Conservation (phyloP, 2,113 vertebrate genomes). For the Strix aluco region DNA sequence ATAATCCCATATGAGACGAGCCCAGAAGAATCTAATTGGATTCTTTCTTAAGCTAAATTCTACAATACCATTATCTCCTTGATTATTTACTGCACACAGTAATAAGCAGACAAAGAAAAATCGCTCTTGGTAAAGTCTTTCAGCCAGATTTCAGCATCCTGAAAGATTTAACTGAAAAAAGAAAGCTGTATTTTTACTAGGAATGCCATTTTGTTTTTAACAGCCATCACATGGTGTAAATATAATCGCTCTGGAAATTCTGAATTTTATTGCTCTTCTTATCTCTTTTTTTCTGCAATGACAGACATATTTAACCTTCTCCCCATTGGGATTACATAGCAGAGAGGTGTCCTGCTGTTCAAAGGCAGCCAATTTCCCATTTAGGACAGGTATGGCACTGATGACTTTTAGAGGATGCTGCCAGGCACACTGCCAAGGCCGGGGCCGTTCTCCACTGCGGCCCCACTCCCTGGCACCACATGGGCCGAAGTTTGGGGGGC, state of each 20-base stretch:
- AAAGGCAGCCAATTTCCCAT: not conserved
- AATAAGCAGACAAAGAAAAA: not conserved
- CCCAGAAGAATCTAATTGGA: not conserved
- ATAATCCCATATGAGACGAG: not conserved
- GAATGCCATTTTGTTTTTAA: not conserved
- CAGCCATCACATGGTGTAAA: not conserved
- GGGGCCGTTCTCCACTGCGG: rapidly evolving
- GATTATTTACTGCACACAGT: not conserved
- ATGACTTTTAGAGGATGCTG: not conserved
- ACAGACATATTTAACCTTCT: not conserved
- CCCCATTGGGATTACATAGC: rapidly evolving
- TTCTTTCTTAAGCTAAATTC: not conserved
- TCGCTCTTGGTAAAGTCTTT: not conserved
- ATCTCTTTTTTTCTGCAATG: no score
- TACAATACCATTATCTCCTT: not conserved
- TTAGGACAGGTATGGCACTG: no score
- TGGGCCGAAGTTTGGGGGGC: not conserved
- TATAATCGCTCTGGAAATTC: not conserved
- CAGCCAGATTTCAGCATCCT: not conserved
- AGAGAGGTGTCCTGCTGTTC: not conserved
- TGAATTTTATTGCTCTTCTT: not conserved
- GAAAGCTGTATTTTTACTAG: not conserved
- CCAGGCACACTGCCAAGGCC: not conserved
- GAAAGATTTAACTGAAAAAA: not conserved
- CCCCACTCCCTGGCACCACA: not conserved